Evolutionary conservation across 2,888 invertebrate genomes (phyloP), one percentile per base, ranked within the genome.

Genomic region (Sceliomorpha sp.): DNA sequence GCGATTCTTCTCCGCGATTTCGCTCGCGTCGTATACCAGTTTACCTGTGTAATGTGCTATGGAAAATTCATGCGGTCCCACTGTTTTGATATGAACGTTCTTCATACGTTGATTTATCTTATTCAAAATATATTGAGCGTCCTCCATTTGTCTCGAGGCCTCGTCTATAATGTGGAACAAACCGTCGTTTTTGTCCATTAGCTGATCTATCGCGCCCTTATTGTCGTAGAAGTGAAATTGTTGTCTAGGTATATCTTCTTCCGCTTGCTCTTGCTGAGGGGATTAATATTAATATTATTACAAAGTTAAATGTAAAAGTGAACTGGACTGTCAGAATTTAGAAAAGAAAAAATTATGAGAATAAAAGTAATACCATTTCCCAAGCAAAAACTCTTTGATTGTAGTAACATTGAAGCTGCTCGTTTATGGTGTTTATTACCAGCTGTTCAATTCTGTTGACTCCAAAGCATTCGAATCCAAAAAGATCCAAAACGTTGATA

Each of bases 391-490:
- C 92, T 82, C 95, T 92, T 88, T 98, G 98, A 80, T 97, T 95
- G 87, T 96, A 98, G 77, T 96, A 93, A 85, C 96, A 98, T 84
- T 98, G 97, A 84, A 98, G 91, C 88, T 98, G 97, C 85, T 98
- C 98, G 84, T 98, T 98, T 60, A 95, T 91, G 0, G 94, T 94
- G 84, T 98, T 98, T 1, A 97, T 94, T 74, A 96, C 93, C 5
- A 98, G 90, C 85, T 98, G 97, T 77, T 97, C 96, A 70, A 97
- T 90, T 7, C 94, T 92, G 88, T 98, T 98, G 77, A 93, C 91
- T 75, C 93, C 92, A 85, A 94, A 96, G 84, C 97, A 97, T 89
- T 98, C 98, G 83, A 98, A 97, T 0, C 98, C 98, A 82, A 94
- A 97, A 89, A 96, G 92, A 84, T 98, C 98, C 78, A 97, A 89